A percentile compares a stretch with the other conserved stretches of the same genome.
phyloP scores from a whole-genome alignment of 2,113 vertebrate genomes.

The Oxyura jamaicensis region DNA sequence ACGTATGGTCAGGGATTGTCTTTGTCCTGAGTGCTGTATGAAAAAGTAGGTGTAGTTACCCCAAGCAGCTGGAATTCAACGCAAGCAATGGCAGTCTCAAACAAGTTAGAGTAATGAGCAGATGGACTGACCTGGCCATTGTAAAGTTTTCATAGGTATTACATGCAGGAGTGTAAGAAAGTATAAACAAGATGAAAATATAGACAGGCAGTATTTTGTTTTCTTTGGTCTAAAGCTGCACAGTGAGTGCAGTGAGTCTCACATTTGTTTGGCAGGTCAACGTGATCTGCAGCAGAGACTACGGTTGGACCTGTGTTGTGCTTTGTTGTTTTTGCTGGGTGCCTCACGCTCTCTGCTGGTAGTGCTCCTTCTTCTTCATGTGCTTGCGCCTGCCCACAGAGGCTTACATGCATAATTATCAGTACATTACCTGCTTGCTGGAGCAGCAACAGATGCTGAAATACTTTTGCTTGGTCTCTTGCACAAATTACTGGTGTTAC shows the following conservation, averaged over 20 bases:
- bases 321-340: background rate
- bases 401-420: too few species aligned
- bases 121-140: background rate
- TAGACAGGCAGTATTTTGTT: background rate
- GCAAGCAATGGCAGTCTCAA: background rate
- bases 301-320: background rate
- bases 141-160: background rate
- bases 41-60: background rate
- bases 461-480: background rate
- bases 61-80: background rate
- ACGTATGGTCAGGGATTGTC: background rate
- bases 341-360: background rate
- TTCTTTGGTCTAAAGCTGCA: background rate
- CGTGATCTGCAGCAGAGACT: background rate
- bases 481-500: background rate
- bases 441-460: background rate
- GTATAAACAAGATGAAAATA: background rate
- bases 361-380: background rate
- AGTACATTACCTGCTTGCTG: background rate
- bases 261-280: background rate
- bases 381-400: too few species aligned
- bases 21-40: background rate
- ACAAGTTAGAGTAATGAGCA: background rate
- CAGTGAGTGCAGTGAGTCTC: background rate
- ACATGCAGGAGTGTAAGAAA: background rate